A percentile compares a stretch with the other conserved stretches of the same genome.
Evolutionary conservation across 1,140 invertebrate genomes (phyloP).

Genomic region (Acromyrmex charruanus): DNA sequence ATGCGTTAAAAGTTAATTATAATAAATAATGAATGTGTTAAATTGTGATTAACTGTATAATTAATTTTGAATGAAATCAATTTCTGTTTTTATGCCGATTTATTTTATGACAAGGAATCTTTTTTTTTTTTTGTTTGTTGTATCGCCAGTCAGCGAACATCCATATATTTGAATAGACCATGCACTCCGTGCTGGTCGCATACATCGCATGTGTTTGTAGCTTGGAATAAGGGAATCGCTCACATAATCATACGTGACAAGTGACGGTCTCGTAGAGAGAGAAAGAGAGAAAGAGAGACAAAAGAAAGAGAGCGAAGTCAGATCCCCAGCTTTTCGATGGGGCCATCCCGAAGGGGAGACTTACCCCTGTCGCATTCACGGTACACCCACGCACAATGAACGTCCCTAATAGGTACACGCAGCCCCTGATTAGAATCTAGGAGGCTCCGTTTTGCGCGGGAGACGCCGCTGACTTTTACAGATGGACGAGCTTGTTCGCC

Average conservation of each 20-base stretch:
- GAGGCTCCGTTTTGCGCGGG: slow-evolving; percentile 69
- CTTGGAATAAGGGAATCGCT: slow-evolving; percentile 77
- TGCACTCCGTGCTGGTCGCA: background rate
- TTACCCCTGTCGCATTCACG: slow-evolving; percentile 74
- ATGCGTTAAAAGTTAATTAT: background rate
- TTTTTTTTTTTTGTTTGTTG: background rate
- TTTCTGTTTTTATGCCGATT: background rate
- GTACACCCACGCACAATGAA: slow-evolving; percentile 85
- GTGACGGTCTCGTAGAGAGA: slow-evolving; percentile 78
- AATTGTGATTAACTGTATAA: background rate
- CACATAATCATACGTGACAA: slow-evolving; percentile 82
- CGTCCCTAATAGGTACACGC: slow-evolving; percentile 85
- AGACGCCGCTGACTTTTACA: slow-evolving; percentile 69
- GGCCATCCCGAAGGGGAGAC: slow-evolving; percentile 73
- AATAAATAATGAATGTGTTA: background rate
- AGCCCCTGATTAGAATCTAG: slow-evolving; percentile 85
- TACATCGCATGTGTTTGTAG: slow-evolving; percentile 23
- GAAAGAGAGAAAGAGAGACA: slow-evolving; percentile 40
- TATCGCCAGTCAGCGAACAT: slow-evolving; percentile 4
- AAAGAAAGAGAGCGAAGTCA: slow-evolving; percentile 62
- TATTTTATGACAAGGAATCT: background rate
- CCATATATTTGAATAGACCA: background rate
- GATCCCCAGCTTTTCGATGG: slow-evolving; percentile 69
- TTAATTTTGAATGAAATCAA: background rate
- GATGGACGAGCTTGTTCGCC: slow-evolving; percentile 37